Conservation (phyloP, 2,797 vertebrate species). For the Myotis findleyi region DNA sequence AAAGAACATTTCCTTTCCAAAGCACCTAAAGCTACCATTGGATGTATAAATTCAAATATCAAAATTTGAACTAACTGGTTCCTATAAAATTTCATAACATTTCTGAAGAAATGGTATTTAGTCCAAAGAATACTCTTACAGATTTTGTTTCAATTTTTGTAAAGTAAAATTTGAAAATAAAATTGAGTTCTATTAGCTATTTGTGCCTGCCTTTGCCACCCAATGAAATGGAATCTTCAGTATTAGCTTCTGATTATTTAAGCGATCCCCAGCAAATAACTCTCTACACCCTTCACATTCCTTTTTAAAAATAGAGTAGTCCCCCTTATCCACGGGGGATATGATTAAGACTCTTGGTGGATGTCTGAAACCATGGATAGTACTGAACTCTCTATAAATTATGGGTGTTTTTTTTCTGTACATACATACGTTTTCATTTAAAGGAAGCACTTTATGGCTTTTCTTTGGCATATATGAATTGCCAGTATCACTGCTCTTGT, state of each 20-base stretch:
- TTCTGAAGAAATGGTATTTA: not conserved
- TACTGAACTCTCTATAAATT: not conserved
- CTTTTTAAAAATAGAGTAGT: not conserved
- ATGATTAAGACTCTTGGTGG: not conserved
- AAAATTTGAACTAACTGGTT: not conserved
- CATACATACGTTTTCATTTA: not conserved
- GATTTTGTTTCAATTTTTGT: not conserved
- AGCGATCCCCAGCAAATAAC: not conserved
- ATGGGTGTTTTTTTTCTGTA: not conserved
- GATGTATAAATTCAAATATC: not conserved
- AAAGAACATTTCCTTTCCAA: not conserved
- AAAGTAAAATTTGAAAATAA: slow-evolving; percentile 1
- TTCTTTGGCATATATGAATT: not conserved
- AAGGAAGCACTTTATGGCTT: not conserved
- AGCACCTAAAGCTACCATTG: not conserved
- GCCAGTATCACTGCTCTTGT: not conserved
- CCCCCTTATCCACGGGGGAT: too few relatives aligned
- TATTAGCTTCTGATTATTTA: not conserved
- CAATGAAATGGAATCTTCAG: not conserved
- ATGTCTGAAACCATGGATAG: too few relatives aligned
- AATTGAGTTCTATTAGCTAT: not conserved
- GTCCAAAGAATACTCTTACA: not conserved
- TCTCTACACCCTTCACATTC: not conserved
- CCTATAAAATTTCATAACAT: not conserved
- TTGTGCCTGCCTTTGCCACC: not conserved